Base-by-base conservation (phyloP, 2,888 invertebrate species). In the Tuberolachnus salignus region DNA sequence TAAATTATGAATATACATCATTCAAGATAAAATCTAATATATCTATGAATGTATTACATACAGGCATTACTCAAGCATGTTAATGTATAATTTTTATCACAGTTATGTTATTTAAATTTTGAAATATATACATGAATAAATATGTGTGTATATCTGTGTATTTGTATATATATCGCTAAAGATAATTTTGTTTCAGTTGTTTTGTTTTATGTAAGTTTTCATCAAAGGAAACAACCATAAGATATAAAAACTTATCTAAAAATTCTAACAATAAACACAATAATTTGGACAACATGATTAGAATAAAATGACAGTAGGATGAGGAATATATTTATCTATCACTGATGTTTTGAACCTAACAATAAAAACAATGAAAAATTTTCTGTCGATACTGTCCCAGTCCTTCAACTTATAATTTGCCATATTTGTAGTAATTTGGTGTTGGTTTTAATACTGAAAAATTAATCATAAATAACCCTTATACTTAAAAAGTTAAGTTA, bases 151-250 rank as follows among this genome's bases (percentile, higher is more conserved):
- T 59, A 59, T 57, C 34, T 34, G 6, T 34, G 34, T 34, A 66
- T 75, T 67, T 59, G 42, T 14, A 34, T 72, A 57, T 46, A 70
- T 57, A 74, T 51, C 49, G 59, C 64, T 51, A 63, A 55, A 69
- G 53, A 67, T 73, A 78, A 49, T 59, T 78, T 59, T 51, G 34
- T 78, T 69, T 69, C n/a, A 67, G 69, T 69, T 78, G 78, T 78
- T 78, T 78, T 78, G 78, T 59, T 78, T 78, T 78, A 78, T 69
- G 69, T 19, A 78, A 42, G 59, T 75, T 66, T 78, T 78, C n/a
- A 78, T 61, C 49, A 78, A 78, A 78, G 69, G 69, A 78, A 78
- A 78, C 78, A 78, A 78, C 61, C 42, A 26, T 67, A 78, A 67
- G 57, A 67, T 67, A 78, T 57, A 59, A 23, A 4, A 59, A 49